A percentile compares a stretch with the other conserved stretches of the same genome.
Conservation (phyloP, 2,888 invertebrate species). For the Callyntrura sp. region DNA sequence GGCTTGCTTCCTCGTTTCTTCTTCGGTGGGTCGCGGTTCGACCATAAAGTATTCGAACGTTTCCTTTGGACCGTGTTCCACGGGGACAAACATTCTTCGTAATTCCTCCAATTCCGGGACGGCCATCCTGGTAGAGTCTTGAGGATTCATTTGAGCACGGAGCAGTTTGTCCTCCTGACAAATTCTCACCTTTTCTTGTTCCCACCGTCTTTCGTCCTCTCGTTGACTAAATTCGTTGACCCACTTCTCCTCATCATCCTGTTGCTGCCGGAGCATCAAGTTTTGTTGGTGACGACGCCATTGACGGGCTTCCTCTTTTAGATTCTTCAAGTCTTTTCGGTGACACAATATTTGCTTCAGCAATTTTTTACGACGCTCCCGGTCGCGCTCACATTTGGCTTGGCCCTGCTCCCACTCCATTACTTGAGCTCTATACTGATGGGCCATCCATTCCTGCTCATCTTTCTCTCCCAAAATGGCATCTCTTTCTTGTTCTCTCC, state of each 20-base stretch:
- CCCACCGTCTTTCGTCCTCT: constrained; percentile 54
- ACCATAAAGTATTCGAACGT: constrained; percentile 66
- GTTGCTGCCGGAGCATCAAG: constrained; percentile 17
- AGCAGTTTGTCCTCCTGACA: constrained; percentile 49
- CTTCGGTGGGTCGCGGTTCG: constrained; percentile 59
- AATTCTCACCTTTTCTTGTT: constrained; percentile 29
- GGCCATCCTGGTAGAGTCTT: background rate
- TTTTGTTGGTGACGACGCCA: constrained; percentile 61
- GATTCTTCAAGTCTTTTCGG: constrained; percentile 51
- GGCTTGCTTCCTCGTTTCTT: constrained; percentile 41
- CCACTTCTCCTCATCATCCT: constrained; percentile 43
- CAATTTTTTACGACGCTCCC: constrained; percentile 37
- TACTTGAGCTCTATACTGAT: constrained; percentile 42
- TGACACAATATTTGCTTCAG: constrained; percentile 39
- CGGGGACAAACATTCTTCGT: constrained; percentile 65
- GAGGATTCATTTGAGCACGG: constrained; percentile 39
- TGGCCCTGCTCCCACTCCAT: constrained; percentile 45
- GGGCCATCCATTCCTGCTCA: constrained; percentile 51
- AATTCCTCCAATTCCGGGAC: constrained; percentile 68
- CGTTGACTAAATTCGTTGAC: constrained; percentile 23
- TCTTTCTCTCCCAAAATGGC: constrained; percentile 49
- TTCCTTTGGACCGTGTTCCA: constrained; percentile 65
- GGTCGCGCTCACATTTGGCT: constrained; percentile 44
- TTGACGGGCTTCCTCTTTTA: constrained; percentile 40
- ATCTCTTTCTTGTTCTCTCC: constrained; percentile 53